A percentile compares a stretch with the other conserved stretches of the same genome.
Conservation (phyloP, 2,888 invertebrate genomes). For the Athetis lepigone region DNA sequence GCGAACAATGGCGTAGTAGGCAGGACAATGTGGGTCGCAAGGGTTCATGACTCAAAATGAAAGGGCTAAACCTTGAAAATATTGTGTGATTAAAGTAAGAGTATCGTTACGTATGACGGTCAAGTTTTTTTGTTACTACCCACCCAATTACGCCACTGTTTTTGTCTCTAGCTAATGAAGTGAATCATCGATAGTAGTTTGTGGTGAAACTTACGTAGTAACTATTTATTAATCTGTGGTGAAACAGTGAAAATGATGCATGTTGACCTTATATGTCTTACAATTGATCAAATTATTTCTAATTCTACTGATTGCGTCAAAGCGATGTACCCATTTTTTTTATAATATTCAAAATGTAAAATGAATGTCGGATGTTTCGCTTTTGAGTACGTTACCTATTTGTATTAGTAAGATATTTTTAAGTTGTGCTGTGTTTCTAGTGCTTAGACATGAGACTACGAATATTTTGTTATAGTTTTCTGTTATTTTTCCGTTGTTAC, state of each 20-base stretch:
- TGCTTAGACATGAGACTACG: too few relatives aligned
- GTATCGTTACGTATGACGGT: neutral
- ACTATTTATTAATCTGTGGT: neutral
- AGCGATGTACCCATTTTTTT: conserved; percentile 26
- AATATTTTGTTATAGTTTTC: too few relatives aligned
- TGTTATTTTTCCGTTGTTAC: too few relatives aligned
- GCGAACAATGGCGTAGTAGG: conserved; percentile 3
- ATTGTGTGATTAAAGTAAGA: too few relatives aligned
- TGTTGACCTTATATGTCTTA: neutral
- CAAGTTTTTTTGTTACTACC: neutral
- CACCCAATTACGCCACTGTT: conserved; percentile 8
- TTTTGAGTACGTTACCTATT: too few relatives aligned
- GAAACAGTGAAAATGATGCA: conserved; percentile 3
- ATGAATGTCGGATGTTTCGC: too few relatives aligned
- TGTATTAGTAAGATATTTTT: too few relatives aligned
- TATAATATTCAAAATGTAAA: conserved; percentile 13
- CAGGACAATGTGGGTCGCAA: neutral
- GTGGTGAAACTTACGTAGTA: too few relatives aligned
- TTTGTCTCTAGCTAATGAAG: conserved; percentile 5
- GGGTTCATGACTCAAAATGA: neutral
- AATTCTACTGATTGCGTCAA: conserved; percentile 16
- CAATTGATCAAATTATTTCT: conserved; percentile 19
- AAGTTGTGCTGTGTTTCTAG: too few relatives aligned
- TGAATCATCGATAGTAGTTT: conserved; percentile 3
- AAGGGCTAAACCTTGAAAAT: neutral